These are phyloP conservation scores for Psittacus erithacus DNA, from an alignment of 2,113 vertebrate genomes.

Conservation along the genomic window DNA sequence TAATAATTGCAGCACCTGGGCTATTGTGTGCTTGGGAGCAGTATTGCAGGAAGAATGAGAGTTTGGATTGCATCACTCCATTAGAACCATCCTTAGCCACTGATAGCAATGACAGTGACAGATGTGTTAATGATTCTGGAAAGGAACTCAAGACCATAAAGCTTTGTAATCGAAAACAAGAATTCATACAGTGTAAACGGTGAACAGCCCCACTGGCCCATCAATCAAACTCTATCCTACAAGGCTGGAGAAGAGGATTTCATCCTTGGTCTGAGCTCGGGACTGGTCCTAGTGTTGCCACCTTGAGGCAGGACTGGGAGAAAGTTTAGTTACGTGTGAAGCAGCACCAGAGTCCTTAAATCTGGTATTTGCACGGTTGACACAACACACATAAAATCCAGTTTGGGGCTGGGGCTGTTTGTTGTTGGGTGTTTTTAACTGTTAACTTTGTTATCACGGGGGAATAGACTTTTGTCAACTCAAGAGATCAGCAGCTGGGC, in stretches of 20 bases:
- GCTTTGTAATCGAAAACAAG: slow-evolving; percentile 9
- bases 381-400: not conserved
- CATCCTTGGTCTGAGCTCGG: not conserved
- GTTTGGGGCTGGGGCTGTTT: not conserved
- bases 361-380: not conserved
- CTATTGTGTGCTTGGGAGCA: slow-evolving; percentile 19
- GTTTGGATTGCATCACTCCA: slow-evolving; percentile 6
- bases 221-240: not conserved
- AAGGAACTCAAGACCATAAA: slow-evolving; percentile 22
- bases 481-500: not conserved
- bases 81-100: slow-evolving; percentile 31
- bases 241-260: not conserved
- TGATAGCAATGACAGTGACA: slow-evolving; percentile 26
- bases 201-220: not conserved
- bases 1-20: slow-evolving; percentile 50
- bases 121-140: slow-evolving; percentile 20
- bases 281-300: not conserved
- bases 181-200: not conserved
- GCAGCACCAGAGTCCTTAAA: not conserved
- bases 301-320: slow-evolving; percentile 8
- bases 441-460: not conserved
- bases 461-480: not conserved
- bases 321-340: not conserved
- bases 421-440: not conserved
- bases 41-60: slow-evolving; percentile 36